Conservation (phyloP, 1,140 invertebrate species). For the Bombus picipes region DNA sequence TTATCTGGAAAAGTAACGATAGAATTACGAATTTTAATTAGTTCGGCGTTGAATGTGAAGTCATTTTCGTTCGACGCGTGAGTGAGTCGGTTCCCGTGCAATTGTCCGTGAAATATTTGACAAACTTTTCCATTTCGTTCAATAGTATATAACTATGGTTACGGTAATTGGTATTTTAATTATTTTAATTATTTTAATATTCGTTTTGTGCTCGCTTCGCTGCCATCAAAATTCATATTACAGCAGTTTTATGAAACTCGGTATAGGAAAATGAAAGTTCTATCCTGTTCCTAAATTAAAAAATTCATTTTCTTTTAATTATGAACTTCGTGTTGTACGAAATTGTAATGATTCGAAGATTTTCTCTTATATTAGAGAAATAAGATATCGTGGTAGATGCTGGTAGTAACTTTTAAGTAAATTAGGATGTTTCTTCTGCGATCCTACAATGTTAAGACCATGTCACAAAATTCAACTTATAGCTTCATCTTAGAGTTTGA, state of each 20-base stretch:
- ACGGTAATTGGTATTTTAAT: not conserved
- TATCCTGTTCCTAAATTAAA: not conserved
- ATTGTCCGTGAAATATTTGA: not conserved
- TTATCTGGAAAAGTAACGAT: too few species aligned
- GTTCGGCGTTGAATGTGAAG: not conserved
- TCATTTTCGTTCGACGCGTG: too few species aligned
- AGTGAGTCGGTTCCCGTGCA: not conserved
- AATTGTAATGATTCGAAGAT: not conserved
- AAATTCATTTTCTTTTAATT: not conserved
- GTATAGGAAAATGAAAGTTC: not conserved
- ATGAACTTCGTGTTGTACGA: not conserved
- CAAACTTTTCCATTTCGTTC: not conserved
- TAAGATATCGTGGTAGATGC: not conserved
- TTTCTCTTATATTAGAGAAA: too few species aligned
- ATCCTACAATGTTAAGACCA: not conserved
- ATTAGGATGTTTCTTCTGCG: not conserved
- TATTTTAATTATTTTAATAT: not conserved
- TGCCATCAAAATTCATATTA: not conserved
- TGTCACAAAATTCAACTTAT: too few species aligned
- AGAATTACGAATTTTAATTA: not conserved
- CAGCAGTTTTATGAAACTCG: not conserved
- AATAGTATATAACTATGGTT: not conserved
- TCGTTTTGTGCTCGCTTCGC: not conserved
- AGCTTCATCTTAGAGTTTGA: too few species aligned
- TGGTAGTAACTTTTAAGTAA: not conserved